Evolutionary conservation across 2,888 invertebrate genomes (phyloP).

Genomic region (Arrhopalites spinosus): DNA sequence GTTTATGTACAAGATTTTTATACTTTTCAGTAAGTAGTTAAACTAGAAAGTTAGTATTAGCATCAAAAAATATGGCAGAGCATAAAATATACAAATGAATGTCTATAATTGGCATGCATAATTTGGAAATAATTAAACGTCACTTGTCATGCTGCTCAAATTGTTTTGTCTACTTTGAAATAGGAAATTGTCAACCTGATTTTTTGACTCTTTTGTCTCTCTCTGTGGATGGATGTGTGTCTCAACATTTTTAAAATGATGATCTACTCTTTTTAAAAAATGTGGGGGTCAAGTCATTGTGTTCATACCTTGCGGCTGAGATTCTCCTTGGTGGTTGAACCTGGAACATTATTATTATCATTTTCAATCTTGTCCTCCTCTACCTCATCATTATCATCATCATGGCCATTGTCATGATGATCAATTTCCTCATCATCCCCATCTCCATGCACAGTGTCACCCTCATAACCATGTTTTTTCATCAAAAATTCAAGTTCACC

Average conservation of each 20-base stretch:
- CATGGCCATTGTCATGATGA: background rate
- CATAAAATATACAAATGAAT: no score
- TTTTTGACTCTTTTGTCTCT: constrained; percentile 1
- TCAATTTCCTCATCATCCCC: constrained; percentile 9
- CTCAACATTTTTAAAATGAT: background rate
- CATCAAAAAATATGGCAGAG: no score
- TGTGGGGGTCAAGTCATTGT: background rate
- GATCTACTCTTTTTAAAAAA: background rate
- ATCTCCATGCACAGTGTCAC: constrained; percentile 28
- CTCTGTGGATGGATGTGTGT: constrained; percentile 13
- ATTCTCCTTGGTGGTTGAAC: constrained; percentile 14
- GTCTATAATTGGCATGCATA: background rate
- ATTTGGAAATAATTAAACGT: background rate
- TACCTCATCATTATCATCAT: constrained; percentile 20
- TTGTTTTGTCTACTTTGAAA: background rate
- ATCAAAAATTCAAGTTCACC: constrained; percentile 44
- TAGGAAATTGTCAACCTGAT: constrained; percentile 30
- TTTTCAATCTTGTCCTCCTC: constrained; percentile 25
- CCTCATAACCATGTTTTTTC: constrained; percentile 38
- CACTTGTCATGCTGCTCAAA: background rate
- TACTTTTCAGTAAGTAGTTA: background rate
- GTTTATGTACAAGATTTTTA: background rate
- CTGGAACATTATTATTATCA: constrained; percentile 24
- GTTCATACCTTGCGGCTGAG: constrained; percentile 28
- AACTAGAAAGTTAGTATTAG: no score